These are phyloP conservation scores for Enteromius argenteus DNA, from an alignment of 2,797 vertebrate species.

Conservation along the genomic window DNA sequence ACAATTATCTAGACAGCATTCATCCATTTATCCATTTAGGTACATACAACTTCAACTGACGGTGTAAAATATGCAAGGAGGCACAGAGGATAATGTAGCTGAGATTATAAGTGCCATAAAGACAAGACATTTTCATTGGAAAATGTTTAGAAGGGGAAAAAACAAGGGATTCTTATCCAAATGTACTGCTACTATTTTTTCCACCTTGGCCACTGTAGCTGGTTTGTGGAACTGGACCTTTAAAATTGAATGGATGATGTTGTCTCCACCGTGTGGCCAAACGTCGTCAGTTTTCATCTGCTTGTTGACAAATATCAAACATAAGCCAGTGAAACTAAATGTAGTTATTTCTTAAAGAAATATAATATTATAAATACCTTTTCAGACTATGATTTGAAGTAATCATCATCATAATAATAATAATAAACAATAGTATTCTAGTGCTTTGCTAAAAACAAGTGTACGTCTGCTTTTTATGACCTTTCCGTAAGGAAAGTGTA, in stretches of 20 bases:
- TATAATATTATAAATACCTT: not conserved
- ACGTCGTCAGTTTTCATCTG: not conserved
- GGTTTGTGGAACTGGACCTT: not conserved
- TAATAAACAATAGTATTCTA: not conserved
- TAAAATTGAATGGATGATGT: not conserved
- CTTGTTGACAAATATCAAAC: not conserved
- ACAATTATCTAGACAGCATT: not conserved
- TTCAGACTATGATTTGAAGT: not conserved
- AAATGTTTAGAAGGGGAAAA: not conserved
- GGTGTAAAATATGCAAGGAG: not conserved
- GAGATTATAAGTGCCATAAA: not conserved
- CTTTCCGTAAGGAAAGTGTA: not conserved
- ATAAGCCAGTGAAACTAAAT: not conserved
- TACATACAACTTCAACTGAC: not conserved
- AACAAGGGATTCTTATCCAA: not conserved
- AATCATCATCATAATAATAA: not conserved
- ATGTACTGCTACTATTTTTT: not conserved
- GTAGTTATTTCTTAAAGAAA: not conserved
- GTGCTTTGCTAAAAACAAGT: not conserved
- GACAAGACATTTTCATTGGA: not conserved
- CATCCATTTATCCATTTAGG: not conserved
- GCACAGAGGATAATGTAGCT: not conserved
- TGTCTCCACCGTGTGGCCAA: constrained; percentile 44
- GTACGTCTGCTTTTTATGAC: not conserved
- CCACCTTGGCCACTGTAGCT: not conserved